Conservation (phyloP, 2,888 invertebrate species). For the Pyrrhosoma nymphula region DNA sequence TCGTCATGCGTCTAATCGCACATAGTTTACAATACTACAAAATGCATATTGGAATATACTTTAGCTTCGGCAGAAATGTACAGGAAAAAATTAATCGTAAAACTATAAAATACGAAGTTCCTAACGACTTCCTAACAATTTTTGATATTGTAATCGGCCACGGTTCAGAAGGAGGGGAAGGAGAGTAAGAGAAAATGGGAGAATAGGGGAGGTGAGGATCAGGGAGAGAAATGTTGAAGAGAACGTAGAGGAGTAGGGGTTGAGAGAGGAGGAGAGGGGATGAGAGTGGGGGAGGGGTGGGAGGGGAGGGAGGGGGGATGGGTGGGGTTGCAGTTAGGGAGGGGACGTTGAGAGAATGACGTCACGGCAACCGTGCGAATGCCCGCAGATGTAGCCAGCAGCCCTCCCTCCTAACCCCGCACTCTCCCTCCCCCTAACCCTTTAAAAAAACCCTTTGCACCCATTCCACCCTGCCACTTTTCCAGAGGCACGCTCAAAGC, state of each 20-base stretch:
- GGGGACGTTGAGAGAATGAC: neutral
- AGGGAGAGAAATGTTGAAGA: neutral
- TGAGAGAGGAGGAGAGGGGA: neutral
- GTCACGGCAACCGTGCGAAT: conserved; percentile 41
- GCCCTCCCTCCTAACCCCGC: neutral
- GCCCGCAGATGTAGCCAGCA: conserved; percentile 24
- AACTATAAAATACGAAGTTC: no score
- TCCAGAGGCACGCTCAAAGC: neutral
- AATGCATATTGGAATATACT: no score
- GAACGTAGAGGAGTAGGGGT: no score
- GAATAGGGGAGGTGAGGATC: neutral
- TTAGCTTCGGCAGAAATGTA: no score
- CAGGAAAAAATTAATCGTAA: no score
- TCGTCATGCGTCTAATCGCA: no score
- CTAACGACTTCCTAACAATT: no score
- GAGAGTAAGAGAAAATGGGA: no score
- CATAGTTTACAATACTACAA: no score
- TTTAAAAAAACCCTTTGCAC: no score
- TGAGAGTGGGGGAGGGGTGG: neutral
- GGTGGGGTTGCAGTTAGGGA: neutral
- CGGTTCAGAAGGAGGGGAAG: no score
- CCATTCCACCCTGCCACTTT: neutral
- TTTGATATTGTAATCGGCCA: no score
- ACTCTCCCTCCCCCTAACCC: neutral
- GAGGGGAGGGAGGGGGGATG: neutral